Conservation (phyloP, 2,888 invertebrate species). For the Ceramica pisi region DNA sequence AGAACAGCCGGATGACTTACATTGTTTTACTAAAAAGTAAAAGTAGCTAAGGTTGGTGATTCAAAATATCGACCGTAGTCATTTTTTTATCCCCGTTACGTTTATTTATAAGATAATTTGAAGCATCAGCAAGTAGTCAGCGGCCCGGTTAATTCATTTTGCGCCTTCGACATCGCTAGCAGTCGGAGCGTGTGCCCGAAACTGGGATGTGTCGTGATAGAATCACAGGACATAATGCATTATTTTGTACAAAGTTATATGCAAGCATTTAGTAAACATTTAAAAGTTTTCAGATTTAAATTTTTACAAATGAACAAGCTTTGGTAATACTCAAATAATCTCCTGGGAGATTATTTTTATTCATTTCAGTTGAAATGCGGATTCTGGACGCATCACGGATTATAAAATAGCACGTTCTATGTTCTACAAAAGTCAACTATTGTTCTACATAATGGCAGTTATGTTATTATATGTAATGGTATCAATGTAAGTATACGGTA, state of each 20-base stretch:
- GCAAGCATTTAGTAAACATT: not conserved
- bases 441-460: not conserved
- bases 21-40: not conserved
- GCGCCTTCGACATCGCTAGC: slow-evolving; percentile 40
- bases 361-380: not conserved
- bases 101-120: slow-evolving; percentile 64
- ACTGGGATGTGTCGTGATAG: slow-evolving; percentile 45
- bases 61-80: slow-evolving; percentile 34
- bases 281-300: not conserved
- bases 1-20: not conserved
- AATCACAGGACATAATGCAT: slow-evolving; percentile 28
- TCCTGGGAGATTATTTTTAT: not conserved
- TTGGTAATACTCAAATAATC: not conserved
- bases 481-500: not conserved
- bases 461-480: not conserved
- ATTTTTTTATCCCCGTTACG: slow-evolving; percentile 41
- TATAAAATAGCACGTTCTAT: not conserved
- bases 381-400: not conserved
- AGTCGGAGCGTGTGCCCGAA: slow-evolving; percentile 50
- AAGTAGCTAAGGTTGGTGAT: not conserved
- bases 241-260: slow-evolving; percentile 3
- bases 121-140: slow-evolving; percentile 60
- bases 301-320: not conserved
- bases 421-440: not conserved
- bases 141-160: slow-evolving; percentile 59